These are phyloP conservation scores for Odontocerum albicorne DNA, from an alignment of 2,888 invertebrate species.

Conservation along the genomic window DNA sequence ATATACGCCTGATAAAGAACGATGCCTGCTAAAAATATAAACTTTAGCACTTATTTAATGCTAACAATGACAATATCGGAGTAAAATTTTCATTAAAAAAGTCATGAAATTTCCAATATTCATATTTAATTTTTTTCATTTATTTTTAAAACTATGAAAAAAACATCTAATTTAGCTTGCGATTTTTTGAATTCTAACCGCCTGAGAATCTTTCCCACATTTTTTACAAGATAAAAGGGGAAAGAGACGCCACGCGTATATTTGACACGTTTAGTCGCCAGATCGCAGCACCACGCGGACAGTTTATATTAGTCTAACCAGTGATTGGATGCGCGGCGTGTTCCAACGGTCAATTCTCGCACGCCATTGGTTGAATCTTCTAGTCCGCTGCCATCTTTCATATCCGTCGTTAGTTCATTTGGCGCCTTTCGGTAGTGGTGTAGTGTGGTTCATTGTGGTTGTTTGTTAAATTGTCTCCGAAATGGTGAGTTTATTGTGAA, in stretches of 20 bases:
- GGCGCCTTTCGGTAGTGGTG: constrained; percentile 58
- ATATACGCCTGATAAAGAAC: too few relatives aligned
- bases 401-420: constrained; percentile 47
- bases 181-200: neutral
- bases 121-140: too few relatives aligned
- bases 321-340: constrained; percentile 12
- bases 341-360: constrained; percentile 15
- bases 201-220: constrained; percentile 15
- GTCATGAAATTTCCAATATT: too few relatives aligned
- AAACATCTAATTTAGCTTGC: too few relatives aligned
- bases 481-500: constrained; percentile 59
- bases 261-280: constrained; percentile 3
- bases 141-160: too few relatives aligned
- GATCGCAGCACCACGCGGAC: constrained; percentile 15
- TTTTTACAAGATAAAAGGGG: constrained; percentile 19
- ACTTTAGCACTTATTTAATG: too few relatives aligned
- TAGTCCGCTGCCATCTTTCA: constrained; percentile 51
- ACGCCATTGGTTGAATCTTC: constrained; percentile 12
- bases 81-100: too few relatives aligned
- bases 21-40: too few relatives aligned
- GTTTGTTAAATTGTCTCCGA: constrained; percentile 59
- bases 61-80: too few relatives aligned
- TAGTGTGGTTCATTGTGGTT: constrained; percentile 47
- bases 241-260: constrained; percentile 25
- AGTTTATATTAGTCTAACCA: neutral